Evolutionary conservation across 2,113 vertebrate genomes (phyloP).

Genomic region (Papio anubis): DNA sequence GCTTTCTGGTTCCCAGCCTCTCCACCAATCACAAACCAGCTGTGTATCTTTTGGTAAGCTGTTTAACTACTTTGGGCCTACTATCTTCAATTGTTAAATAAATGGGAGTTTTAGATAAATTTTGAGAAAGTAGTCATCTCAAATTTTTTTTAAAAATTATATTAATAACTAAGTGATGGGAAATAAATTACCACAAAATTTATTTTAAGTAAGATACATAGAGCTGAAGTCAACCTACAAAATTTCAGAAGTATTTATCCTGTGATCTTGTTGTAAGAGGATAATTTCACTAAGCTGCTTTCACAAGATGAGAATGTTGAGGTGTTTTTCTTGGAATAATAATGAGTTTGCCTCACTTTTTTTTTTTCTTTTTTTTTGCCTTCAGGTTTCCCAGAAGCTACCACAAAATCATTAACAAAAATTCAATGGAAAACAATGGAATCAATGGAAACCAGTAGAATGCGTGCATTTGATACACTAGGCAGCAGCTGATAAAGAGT

Average conservation of each 20-base stretch:
- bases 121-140: not conserved
- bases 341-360: not conserved
- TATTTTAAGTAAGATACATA: not conserved
- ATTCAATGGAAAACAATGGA: not conserved
- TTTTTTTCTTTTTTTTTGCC: not conserved
- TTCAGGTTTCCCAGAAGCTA: not conserved
- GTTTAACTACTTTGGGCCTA: not conserved
- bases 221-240: not conserved
- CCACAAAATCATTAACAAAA: not conserved
- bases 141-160: not conserved
- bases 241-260: not conserved
- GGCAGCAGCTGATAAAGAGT: not conserved
- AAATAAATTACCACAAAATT: not conserved
- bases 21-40: not conserved
- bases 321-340: not conserved
- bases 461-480: not conserved
- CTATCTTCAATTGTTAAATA: not conserved
- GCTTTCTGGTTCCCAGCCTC: not conserved
- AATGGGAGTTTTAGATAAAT: not conserved
- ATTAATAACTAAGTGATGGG: not conserved
- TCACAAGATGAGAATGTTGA: not conserved
- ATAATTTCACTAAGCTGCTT: not conserved
- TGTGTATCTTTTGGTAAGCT: not conserved
- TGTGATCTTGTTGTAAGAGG: not conserved
- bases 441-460: not conserved